A percentile compares a stretch with the other conserved stretches of the same genome.
These are phyloP conservation scores for Scaptomyza flava DNA, from an alignment of 2,888 invertebrate genomes.

Conservation along the genomic window DNA sequence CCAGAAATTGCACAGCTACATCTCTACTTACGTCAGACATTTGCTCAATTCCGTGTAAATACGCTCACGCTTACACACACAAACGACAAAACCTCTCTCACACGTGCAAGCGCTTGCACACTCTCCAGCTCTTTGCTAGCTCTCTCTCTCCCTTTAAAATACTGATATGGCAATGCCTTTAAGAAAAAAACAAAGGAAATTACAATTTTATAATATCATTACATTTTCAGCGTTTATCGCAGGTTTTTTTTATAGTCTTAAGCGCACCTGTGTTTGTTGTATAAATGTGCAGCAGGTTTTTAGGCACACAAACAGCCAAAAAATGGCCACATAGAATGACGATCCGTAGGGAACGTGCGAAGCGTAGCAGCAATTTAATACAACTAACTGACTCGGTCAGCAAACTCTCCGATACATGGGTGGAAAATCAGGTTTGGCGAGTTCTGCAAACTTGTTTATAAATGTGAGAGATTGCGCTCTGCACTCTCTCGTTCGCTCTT, in stretches of 20 bases:
- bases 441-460: constrained; percentile 55
- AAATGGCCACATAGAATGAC: constrained; percentile 1
- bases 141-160: constrained; percentile 12
- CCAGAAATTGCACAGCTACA: constrained; percentile 18
- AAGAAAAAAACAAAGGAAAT: constrained; percentile 16
- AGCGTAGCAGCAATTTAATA: constrained; percentile 48
- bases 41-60: constrained; percentile 27
- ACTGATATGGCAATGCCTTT: constrained; percentile 59
- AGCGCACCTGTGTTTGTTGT: constrained; percentile 15
- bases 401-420: constrained; percentile 50
- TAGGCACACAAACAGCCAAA: constrained; percentile 61
- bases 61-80: constrained; percentile 19
- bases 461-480: constrained; percentile 45
- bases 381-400: constrained; percentile 49
- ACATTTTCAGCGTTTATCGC: not conserved
- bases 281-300: constrained; percentile 70
- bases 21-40: constrained; percentile 71
- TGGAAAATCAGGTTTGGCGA: constrained; percentile 65
- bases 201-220: constrained; percentile 14
- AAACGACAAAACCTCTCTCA: constrained; percentile 12
- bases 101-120: constrained; percentile 5
- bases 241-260: constrained; percentile 8
- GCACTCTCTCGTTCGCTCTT: constrained; percentile 17
- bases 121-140: constrained; percentile 31
- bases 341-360: constrained; percentile 45